phyloP scores from a whole-genome alignment of 92 coral and sea anemone species.

The Ricordea florida region DNA sequence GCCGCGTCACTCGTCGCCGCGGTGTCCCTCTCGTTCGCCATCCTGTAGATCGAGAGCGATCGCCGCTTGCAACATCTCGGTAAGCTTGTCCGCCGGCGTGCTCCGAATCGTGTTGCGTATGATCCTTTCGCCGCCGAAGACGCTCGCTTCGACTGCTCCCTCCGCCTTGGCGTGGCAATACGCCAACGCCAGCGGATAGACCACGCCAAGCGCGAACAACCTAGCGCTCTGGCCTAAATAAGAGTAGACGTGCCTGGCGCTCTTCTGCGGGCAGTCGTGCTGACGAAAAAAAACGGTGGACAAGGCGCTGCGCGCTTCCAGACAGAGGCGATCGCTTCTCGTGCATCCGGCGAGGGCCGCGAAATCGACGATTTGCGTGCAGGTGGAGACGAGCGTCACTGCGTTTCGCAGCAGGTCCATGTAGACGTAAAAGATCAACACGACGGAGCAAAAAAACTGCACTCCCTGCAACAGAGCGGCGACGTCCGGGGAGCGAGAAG shows the following conservation, averaged over 20 bases:
- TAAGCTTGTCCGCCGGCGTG: not conserved
- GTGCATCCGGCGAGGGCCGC: not conserved
- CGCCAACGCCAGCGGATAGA: not conserved
- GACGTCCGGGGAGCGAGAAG: not conserved
- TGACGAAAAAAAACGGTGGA: not conserved
- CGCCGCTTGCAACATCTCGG: not conserved
- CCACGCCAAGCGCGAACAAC: not conserved
- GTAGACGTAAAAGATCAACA: not conserved
- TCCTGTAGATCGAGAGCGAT: not conserved
- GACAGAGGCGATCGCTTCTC: not conserved
- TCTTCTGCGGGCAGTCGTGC: constrained; percentile 3
- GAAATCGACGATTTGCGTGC: not conserved
- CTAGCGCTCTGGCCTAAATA: not conserved
- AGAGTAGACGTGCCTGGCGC: not conserved
- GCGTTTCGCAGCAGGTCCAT: not conserved
- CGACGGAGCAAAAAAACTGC: not conserved
- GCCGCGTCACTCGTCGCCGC: too few species aligned
- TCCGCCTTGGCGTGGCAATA: not conserved
- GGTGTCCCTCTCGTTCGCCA: too few species aligned
- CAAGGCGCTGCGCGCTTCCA: not conserved
- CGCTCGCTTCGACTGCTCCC: too few species aligned
- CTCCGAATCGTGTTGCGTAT: too few species aligned
- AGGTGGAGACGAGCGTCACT: not conserved
- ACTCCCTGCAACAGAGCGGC: not conserved
- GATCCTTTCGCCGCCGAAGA: too few species aligned